Percentiles rank a stretch among this genome's conserved stretches.
phyloP scores from a whole-genome alignment of 2,797 vertebrate genomes.

The Platyrinchus mystaceus region DNA sequence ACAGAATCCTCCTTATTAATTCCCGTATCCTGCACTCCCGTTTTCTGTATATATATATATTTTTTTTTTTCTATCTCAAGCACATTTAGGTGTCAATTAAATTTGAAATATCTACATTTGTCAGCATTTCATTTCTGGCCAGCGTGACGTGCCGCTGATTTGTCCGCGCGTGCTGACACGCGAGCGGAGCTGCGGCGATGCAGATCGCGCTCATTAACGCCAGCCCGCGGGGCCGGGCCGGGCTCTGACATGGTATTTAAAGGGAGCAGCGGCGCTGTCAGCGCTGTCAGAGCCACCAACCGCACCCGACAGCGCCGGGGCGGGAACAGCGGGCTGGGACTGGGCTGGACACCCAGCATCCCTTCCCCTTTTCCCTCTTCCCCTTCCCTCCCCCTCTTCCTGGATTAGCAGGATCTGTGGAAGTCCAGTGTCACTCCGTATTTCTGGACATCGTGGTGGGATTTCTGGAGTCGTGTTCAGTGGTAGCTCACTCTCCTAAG shows the following conservation, averaged over 20 bases:
- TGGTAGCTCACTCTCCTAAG: not conserved
- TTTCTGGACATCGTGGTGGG: not conserved
- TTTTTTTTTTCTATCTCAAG: conserved; percentile 80
- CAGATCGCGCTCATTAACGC: conserved; percentile 86
- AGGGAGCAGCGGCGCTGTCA: conserved; percentile 91
- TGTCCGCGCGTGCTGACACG: conserved; percentile 91
- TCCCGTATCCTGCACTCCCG: conserved; percentile 20
- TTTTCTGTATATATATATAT: not conserved
- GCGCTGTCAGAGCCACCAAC: conserved; percentile 73
- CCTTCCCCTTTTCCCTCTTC: too few relatives aligned
- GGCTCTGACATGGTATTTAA: conserved; percentile 90
- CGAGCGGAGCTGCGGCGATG: conserved; percentile 82
- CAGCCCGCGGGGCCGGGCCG: not conserved
- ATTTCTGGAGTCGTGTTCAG: not conserved
- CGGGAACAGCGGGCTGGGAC: too few relatives aligned
- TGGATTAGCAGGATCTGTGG: not conserved
- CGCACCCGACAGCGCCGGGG: too few relatives aligned
- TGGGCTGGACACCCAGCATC: too few relatives aligned
- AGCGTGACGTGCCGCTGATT: conserved; percentile 89
- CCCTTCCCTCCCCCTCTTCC: not conserved
- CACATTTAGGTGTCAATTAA: conserved; percentile 98
- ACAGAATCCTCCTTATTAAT: conserved; percentile 56
- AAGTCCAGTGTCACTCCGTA: not conserved
- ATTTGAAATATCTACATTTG: conserved; percentile 99
- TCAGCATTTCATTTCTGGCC: conserved; percentile 94